A percentile compares a stretch with the other conserved stretches of the same genome.
These are phyloP conservation scores for Troglohyphantes excavatus DNA, from an alignment of 2,888 invertebrate species.

Conservation along the genomic window DNA sequence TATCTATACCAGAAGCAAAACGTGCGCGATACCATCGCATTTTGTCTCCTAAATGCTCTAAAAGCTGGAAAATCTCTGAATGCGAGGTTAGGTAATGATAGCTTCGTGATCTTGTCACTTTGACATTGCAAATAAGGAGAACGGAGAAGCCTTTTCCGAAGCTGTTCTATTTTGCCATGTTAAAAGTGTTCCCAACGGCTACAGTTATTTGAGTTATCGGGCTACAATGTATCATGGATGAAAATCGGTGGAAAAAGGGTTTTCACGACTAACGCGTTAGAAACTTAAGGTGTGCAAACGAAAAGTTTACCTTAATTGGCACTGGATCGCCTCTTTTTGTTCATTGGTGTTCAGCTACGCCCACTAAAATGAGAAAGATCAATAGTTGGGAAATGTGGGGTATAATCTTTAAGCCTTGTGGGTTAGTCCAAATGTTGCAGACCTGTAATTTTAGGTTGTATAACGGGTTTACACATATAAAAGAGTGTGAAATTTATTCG, in stretches of 20 bases:
- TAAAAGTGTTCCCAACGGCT: slow-evolving; percentile 23
- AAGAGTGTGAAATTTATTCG: no score
- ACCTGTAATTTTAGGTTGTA: no score
- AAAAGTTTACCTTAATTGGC: slow-evolving; percentile 34
- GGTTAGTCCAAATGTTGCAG: no score
- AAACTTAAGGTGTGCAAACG: background rate
- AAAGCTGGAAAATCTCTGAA: slow-evolving; percentile 1
- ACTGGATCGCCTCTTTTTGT: slow-evolving; percentile 14
- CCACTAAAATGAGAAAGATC: no score
- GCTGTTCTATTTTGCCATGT: background rate
- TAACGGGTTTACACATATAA: no score
- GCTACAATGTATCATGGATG: slow-evolving; percentile 51
- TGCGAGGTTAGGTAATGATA: background rate
- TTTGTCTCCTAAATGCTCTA: slow-evolving; percentile 22
- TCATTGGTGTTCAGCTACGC: no score
- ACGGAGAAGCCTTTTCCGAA: background rate
- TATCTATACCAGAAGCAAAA: slow-evolving; percentile 1
- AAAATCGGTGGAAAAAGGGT: slow-evolving; percentile 35
- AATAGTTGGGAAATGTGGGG: no score
- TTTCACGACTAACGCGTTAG: slow-evolving; percentile 50
- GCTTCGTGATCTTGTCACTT: slow-evolving; percentile 1
- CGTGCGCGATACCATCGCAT: background rate
- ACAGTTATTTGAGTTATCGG: slow-evolving; percentile 36
- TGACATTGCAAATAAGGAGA: background rate
- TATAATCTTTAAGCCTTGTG: no score